Conservation (phyloP, 2,888 invertebrate genomes). For the Argyresthia albistria region DNA sequence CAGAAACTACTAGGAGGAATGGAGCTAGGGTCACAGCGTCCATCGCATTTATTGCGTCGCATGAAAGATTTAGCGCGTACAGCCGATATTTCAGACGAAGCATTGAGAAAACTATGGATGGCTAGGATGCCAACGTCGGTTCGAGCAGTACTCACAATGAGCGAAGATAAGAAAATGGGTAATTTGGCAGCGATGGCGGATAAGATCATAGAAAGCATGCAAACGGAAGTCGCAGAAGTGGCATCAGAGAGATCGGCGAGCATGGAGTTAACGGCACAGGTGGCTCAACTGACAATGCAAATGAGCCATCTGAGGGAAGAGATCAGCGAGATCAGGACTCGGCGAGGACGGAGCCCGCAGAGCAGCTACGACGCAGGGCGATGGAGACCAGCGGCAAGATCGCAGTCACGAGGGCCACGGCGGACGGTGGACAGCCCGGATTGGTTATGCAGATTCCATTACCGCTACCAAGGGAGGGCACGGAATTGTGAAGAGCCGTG, state of each 20-base stretch:
- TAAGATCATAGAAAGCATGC: too few species aligned
- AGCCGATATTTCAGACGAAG: background rate
- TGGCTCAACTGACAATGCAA: too few species aligned
- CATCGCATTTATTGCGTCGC: slow-evolving; percentile 7
- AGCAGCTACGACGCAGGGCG: too few species aligned
- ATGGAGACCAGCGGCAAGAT: background rate
- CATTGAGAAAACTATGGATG: background rate
- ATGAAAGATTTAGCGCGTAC: slow-evolving; percentile 9
- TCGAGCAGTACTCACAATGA: background rate
- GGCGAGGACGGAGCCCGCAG: too few species aligned
- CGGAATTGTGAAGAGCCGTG: background rate
- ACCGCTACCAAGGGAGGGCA: background rate
- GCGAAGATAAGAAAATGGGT: too few species aligned
- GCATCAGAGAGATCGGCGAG: too few species aligned
- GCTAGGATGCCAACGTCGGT: background rate
- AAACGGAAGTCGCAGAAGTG: too few species aligned
- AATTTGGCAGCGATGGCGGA: too few species aligned
- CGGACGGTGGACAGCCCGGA: background rate
- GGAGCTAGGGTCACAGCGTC: slow-evolving; percentile 10
- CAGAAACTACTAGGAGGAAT: slow-evolving; percentile 8
- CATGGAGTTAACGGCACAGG: too few species aligned
- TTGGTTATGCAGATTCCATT: background rate
- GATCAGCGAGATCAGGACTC: too few species aligned
- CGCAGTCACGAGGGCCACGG: background rate
- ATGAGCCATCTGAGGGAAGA: too few species aligned